A percentile compares a stretch with the other conserved stretches of the same genome.
phyloP scores from a whole-genome alignment of 2,797 vertebrate species.

The Siniperca obscura region DNA sequence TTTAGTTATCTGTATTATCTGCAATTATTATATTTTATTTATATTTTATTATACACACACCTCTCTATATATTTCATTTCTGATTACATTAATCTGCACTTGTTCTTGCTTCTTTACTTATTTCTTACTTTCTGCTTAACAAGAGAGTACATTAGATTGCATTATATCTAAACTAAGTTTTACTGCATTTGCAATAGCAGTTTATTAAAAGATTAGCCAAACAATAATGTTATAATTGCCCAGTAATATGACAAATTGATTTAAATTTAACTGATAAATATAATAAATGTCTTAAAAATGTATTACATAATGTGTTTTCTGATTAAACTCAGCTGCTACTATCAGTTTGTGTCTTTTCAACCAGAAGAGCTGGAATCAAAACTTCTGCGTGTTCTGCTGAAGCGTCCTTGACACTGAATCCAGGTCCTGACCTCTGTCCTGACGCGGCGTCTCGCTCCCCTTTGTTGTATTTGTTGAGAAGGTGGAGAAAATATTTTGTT shows the following conservation, averaged over 20 bases:
- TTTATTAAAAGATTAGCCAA: background rate
- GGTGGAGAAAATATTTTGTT: background rate
- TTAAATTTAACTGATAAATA: too few relatives aligned
- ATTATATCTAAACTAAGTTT: background rate
- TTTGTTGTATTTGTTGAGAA: background rate
- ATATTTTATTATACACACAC: background rate
- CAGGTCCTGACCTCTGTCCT: conserved; percentile 9
- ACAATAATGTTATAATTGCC: background rate
- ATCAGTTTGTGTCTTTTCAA: background rate
- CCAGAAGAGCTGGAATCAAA: background rate
- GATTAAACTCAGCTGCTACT: too few relatives aligned
- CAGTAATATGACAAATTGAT: background rate
- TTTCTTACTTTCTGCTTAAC: background rate
- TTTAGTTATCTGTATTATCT: background rate
- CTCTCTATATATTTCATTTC: background rate
- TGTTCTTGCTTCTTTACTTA: background rate
- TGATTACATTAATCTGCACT: background rate
- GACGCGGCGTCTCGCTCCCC: background rate
- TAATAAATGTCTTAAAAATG: too few relatives aligned
- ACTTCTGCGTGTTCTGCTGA: background rate
- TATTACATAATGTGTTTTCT: too few relatives aligned
- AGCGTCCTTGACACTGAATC: conserved; percentile 12
- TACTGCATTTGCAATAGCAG: background rate
- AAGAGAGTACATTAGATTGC: background rate
- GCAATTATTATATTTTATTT: background rate